phyloP scores from a whole-genome alignment of 2,888 invertebrate species.

The Heliconius ismenius region DNA sequence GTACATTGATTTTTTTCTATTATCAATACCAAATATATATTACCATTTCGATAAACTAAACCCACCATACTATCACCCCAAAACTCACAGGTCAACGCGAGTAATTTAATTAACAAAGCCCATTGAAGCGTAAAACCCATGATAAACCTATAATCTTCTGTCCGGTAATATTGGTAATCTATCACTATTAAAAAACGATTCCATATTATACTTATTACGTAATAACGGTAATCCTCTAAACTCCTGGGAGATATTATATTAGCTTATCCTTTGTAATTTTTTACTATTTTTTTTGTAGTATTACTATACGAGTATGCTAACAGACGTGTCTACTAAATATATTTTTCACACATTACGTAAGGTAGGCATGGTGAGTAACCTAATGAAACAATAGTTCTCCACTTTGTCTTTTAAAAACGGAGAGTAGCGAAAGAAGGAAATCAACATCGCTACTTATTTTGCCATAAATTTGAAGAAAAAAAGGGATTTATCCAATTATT shows the following conservation, averaged over 20 bases:
- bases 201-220: slow-evolving; percentile 25
- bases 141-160: slow-evolving; percentile 57
- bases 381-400: too few relatives aligned
- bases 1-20: not conserved
- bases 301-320: too few relatives aligned
- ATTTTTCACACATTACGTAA: too few relatives aligned
- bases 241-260: slow-evolving; percentile 13
- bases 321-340: too few relatives aligned
- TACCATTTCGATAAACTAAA: not conserved
- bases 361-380: too few relatives aligned
- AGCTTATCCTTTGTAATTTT: not conserved
- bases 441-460: not conserved
- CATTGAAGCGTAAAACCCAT: slow-evolving; percentile 57
- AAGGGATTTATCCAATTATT: not conserved
- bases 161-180: slow-evolving; percentile 75
- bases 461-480: not conserved
- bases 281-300: not conserved
- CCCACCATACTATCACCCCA: not conserved
- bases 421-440: too few relatives aligned
- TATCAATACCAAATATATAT: not conserved
- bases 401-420: too few relatives aligned
- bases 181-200: slow-evolving; percentile 60
- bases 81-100: slow-evolving; percentile 52
- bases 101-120: slow-evolving; percentile 57
- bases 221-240: slow-evolving; percentile 27